phyloP scores from a whole-genome alignment of 2,797 vertebrate species.

The Takifugu ocellatus region DNA sequence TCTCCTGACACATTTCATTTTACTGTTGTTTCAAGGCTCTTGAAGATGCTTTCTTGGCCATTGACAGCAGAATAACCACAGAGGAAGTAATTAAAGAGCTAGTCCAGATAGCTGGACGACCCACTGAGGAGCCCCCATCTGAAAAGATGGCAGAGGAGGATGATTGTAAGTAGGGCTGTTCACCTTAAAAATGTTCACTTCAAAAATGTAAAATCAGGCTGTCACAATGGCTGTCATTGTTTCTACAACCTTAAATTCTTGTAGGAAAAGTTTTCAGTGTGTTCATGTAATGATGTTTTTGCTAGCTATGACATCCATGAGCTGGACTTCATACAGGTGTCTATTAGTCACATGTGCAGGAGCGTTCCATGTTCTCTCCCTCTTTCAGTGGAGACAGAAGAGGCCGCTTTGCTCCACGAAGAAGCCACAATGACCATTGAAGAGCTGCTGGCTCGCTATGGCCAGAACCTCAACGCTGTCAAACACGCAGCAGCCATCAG shows the following conservation, averaged over 20 bases:
- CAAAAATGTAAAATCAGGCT: not conserved
- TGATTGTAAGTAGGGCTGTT: slow-evolving; percentile 78
- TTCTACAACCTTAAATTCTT: not conserved
- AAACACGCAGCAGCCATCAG: slow-evolving; percentile 74
- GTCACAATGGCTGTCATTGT: not conserved
- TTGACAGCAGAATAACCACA: slow-evolving; percentile 89
- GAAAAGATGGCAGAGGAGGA: slow-evolving; percentile 96
- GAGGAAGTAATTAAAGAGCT: slow-evolving; percentile 96
- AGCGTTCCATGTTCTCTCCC: not conserved
- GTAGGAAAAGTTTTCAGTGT: too few species aligned
- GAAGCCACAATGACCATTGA: slow-evolving; percentile 99
- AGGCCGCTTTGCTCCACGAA: slow-evolving; percentile 92
- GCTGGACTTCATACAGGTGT: too few species aligned
- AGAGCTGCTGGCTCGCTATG: slow-evolving; percentile 93
- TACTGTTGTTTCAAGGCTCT: slow-evolving; percentile 78
- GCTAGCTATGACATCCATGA: too few species aligned
- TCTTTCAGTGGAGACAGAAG: slow-evolving; percentile 91
- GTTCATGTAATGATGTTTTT: too few species aligned
- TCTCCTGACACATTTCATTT: not conserved
- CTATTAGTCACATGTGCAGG: too few species aligned
- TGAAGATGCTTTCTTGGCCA: slow-evolving; percentile 94
- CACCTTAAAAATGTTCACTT: not conserved
- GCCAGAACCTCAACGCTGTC: slow-evolving; percentile 86
- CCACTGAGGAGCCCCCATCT: slow-evolving; percentile 83
- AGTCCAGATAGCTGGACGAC: slow-evolving; percentile 89